Conservation (phyloP, 2,113 vertebrate species). For the Cyanoderma ruficeps region DNA sequence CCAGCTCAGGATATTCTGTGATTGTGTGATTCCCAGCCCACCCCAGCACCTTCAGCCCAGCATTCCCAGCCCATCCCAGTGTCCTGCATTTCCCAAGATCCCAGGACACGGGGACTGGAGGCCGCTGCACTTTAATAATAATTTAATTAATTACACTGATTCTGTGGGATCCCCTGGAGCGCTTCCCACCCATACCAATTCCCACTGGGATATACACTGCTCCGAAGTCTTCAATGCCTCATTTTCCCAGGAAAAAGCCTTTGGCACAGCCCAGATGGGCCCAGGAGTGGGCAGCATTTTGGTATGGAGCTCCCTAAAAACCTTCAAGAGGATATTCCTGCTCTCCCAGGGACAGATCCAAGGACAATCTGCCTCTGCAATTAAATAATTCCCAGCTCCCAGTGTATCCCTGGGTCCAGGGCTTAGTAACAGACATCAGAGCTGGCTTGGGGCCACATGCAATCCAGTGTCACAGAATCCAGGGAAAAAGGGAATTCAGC, state of each 20-base stretch:
- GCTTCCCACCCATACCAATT: background rate
- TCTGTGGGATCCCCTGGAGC: background rate
- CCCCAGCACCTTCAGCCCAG: background rate
- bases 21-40: background rate
- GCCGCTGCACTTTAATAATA: background rate
- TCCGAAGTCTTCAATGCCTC: background rate
- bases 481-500: background rate
- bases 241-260: background rate
- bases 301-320: background rate
- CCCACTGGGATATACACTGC: background rate
- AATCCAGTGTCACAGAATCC: background rate
- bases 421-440: background rate
- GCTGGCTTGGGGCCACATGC: background rate
- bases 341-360: background rate
- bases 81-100: background rate
- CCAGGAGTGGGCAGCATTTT: fast-evolving
- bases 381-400: background rate
- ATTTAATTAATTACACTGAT: background rate
- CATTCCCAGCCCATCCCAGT: background rate
- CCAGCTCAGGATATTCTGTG: background rate
- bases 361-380: background rate
- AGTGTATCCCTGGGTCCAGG: background rate
- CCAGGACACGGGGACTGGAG: background rate
- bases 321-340: background rate
- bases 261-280: background rate